phyloP scores from a whole-genome alignment of 2,888 invertebrate species.

The Hemistola chrysoprasaria region DNA sequence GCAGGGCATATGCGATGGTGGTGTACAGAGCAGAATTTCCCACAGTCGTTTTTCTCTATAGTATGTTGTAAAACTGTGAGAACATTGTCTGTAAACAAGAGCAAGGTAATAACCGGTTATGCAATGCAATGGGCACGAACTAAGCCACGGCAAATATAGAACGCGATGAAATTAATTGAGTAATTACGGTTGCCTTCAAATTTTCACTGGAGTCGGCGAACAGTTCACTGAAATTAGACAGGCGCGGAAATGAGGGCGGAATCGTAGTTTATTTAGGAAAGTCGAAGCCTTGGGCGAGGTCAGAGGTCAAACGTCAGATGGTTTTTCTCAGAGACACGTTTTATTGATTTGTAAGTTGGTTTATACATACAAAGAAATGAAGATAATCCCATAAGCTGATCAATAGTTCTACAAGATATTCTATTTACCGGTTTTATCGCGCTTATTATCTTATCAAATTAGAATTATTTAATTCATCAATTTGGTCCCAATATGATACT shows the following conservation, averaged over 20 bases:
- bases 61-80: slow-evolving; percentile 60
- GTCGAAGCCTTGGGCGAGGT: slow-evolving; percentile 20
- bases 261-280: slow-evolving; percentile 26
- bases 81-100: slow-evolving; percentile 57
- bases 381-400: no score
- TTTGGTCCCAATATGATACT: no score
- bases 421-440: no score
- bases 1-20: slow-evolving; percentile 20
- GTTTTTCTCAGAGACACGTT: slow-evolving; percentile 6
- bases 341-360: no score
- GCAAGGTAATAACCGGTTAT: slow-evolving; percentile 64
- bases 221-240: slow-evolving; percentile 35
- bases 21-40: slow-evolving; percentile 43
- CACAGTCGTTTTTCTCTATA: slow-evolving; percentile 61
- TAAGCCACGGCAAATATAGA: slow-evolving; percentile 38
- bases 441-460: no score
- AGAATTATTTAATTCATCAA: no score
- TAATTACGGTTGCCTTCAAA: slow-evolving; percentile 52
- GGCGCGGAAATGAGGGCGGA: slow-evolving; percentile 36
- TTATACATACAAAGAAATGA: no score
- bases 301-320: slow-evolving; percentile 16
- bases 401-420: no score
- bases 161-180: slow-evolving; percentile 55
- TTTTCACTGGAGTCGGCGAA: slow-evolving; percentile 35
- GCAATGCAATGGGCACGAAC: slow-evolving; percentile 55